Base-by-base conservation (phyloP, 2,797 vertebrate genomes). In the Etheostoma perlongum region DNA sequence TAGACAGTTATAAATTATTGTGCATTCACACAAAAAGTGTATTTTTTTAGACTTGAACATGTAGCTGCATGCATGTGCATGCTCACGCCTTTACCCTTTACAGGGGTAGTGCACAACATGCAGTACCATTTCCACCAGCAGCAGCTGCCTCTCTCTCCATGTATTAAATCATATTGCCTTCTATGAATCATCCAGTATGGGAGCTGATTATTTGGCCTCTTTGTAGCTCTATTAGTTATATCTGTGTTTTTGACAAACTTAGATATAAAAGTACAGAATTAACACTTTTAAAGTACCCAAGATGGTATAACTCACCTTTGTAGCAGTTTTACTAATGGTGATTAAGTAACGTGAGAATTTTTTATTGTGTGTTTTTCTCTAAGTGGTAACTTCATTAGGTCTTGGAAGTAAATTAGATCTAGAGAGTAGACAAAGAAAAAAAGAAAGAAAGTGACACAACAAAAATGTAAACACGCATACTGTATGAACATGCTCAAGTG, bases 381-480 rank as follows among this genome's bases (percentile, higher is more conserved):
- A 61, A 59, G 16, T 10, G 10, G 4, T 48, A 54, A 48, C 16
- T 19, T 74, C 23, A 42, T 67, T n/a, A n/a, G 47, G 7, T 36
- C 40, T 58, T 42, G 9, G 4, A 16, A 77, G n/a, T 48, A 57
- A 46, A 57, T 53, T 4, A 3, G 21, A 27, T 2, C 18, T 36
- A 13, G 18, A 1, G 3, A 70, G 21, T 42, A 71, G 46, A 72
- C n/a, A 64, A 58, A 60, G 2, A 64, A 15, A 81, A 14, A 79
- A 72, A 64, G 47, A 66, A 18, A 81, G 18, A 82, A 72, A 64
- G 49, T 49, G 23, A 78, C 69, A 53, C 54, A 67, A 51, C 57
- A 49, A 59, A 74, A 8, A 69, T 55, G 19, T 53, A 36, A 60
- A 58, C 72, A 75, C 51, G 67, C 15, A 2, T 60, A 27, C 27